Evolutionary conservation across 2,888 invertebrate species (phyloP).

Genomic region (Xanthorhoe spadicearia): DNA sequence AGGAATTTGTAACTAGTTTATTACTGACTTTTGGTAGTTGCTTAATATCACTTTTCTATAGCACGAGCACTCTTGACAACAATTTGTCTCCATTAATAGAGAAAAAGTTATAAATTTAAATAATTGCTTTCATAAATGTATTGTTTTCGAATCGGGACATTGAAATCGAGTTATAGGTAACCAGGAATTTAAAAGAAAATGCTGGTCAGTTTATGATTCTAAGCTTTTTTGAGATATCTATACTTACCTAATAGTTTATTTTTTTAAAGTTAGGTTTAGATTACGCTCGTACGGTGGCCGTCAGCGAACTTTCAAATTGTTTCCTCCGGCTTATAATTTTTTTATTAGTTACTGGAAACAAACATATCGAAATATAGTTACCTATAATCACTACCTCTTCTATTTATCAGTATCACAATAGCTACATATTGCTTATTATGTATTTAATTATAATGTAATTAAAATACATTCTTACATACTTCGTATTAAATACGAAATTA

Average conservation of each 20-base stretch:
- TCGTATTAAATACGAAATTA: slow-evolving; percentile 26
- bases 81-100: background rate
- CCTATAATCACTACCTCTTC: background rate
- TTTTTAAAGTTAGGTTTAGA: no score
- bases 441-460: slow-evolving; percentile 17
- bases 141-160: background rate
- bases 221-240: no score
- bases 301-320: no score
- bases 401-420: slow-evolving; percentile 18
- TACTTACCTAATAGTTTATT: no score
- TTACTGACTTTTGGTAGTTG: slow-evolving; percentile 1
- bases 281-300: no score
- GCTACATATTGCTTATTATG: slow-evolving; percentile 12
- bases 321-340: no score
- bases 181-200: no score
- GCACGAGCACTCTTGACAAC: background rate
- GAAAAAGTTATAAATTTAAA: no score
- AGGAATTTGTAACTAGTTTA: background rate
- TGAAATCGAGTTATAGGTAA: no score
- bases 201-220: no score
- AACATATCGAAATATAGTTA: background rate
- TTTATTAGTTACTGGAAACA: background rate
- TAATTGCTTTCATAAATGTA: no score
- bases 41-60: background rate
- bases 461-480: slow-evolving; percentile 4